Conservation (phyloP, 2,888 invertebrate genomes). For the Athalia rosae region DNA sequence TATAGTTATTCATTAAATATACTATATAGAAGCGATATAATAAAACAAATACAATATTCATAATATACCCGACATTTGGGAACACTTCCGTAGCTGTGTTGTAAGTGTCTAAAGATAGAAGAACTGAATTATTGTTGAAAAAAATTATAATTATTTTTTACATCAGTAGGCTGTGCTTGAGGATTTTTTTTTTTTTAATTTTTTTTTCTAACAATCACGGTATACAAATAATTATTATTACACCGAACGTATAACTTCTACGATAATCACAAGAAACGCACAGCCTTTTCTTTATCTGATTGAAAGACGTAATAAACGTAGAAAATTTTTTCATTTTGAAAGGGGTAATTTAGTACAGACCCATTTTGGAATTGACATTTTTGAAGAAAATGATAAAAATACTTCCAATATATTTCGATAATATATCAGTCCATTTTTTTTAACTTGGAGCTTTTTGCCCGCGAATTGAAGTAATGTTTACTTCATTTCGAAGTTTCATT, state of each 20-base stretch:
- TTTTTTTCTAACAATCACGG: neutral
- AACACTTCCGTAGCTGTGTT: neutral
- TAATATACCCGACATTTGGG: neutral
- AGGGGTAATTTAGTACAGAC: too few species aligned
- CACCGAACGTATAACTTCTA: neutral
- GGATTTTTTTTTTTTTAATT: neutral
- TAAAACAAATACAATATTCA: neutral
- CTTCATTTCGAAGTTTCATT: too few species aligned
- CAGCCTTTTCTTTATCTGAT: neutral
- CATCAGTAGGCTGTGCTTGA: neutral
- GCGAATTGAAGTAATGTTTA: too few species aligned
- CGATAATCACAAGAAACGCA: neutral
- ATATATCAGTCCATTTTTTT: too few species aligned
- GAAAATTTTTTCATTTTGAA: neutral
- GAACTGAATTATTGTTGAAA: neutral
- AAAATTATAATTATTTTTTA: neutral
- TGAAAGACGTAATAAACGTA: neutral
- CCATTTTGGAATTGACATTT: too few species aligned
- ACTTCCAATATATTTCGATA: too few species aligned
- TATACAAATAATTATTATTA: neutral
- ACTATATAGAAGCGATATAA: neutral
- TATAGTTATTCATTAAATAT: neutral
- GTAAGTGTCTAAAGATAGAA: neutral
- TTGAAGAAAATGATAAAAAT: too few species aligned
- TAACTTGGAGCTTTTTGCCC: too few species aligned